phyloP scores from a whole-genome alignment of 2,888 invertebrate genomes.

The Ochropleura leucogaster region DNA sequence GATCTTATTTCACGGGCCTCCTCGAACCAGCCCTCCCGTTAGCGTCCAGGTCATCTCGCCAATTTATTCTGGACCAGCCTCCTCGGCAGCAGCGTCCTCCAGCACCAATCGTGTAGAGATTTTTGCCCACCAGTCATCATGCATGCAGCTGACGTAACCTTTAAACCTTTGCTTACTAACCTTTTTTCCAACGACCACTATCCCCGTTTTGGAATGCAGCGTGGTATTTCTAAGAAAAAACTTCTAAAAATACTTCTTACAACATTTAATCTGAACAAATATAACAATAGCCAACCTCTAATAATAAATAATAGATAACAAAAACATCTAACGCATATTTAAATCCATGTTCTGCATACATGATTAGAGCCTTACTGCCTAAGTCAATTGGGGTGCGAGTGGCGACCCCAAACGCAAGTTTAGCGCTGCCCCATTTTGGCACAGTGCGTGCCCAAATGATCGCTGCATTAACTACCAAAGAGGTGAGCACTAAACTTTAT shows the following conservation, averaged over 20 bases:
- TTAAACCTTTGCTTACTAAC: neutral
- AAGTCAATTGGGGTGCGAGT: constrained; percentile 38
- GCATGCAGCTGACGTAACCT: too few relatives aligned
- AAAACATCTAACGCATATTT: constrained; percentile 26
- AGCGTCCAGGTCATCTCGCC: too few relatives aligned
- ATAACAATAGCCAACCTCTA: constrained; percentile 19
- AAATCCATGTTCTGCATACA: constrained; percentile 54
- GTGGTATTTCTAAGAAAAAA: neutral
- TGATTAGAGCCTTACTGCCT: constrained; percentile 20
- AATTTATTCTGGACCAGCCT: too few relatives aligned
- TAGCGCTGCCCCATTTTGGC: constrained; percentile 35
- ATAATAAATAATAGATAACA: constrained; percentile 25
- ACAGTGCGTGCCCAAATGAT: constrained; percentile 51
- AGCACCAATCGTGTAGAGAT: too few relatives aligned
- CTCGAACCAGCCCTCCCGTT: too few relatives aligned
- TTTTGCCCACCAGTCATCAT: too few relatives aligned
- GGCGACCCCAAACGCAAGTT: constrained; percentile 24
- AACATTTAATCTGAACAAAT: constrained; percentile 12
- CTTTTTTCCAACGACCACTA: too few relatives aligned
- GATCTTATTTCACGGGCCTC: too few relatives aligned
- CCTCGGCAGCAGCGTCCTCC: too few relatives aligned
- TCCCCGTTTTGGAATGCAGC: too few relatives aligned
- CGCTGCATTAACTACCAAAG: constrained; percentile 58
- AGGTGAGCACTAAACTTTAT: constrained; percentile 47
- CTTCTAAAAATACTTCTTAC: constrained; percentile 17